These are phyloP conservation scores for Sciurus carolinensis DNA, from an alignment of 2,797 vertebrate genomes.

Conservation along the genomic window DNA sequence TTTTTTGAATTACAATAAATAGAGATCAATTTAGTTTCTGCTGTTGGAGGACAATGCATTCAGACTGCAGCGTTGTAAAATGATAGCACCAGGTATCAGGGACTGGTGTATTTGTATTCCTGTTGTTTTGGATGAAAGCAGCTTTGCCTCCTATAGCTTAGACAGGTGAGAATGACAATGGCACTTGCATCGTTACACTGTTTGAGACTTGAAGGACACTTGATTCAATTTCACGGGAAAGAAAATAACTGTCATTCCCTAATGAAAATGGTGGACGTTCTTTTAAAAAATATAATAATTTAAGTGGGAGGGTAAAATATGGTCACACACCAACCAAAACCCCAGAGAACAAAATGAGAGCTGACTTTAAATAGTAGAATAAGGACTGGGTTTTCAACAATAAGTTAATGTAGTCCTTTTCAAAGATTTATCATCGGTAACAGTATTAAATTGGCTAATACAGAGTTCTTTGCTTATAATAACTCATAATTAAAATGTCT, in stretches of 20 bases:
- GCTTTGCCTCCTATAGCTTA: conserved; percentile 33
- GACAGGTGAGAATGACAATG: not conserved
- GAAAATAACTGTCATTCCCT: not conserved
- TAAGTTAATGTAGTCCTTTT: not conserved
- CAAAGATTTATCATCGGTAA: not conserved
- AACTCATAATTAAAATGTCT: not conserved
- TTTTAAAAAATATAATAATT: conserved; percentile 39
- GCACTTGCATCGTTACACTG: not conserved
- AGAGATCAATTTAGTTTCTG: conserved; percentile 71
- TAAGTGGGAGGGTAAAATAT: conserved; percentile 13
- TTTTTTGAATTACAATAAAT: conserved; percentile 75
- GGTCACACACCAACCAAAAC: not conserved
- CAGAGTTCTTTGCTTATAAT: not conserved
- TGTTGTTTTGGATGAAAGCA: conserved; percentile 65
- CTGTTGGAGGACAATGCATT: conserved; percentile 62
- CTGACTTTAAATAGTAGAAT: not conserved
- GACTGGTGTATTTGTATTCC: conserved; percentile 24
- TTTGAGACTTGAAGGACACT: not conserved
- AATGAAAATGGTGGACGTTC: not conserved
- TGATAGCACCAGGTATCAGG: not conserved
- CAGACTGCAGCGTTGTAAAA: conserved; percentile 37
- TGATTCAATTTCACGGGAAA: not conserved
- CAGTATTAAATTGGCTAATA: not conserved
- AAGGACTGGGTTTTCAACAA: not conserved
- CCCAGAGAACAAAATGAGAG: not conserved